phyloP scores from a whole-genome alignment of 2,113 vertebrate genomes.

The Mionectes macconnelli region DNA sequence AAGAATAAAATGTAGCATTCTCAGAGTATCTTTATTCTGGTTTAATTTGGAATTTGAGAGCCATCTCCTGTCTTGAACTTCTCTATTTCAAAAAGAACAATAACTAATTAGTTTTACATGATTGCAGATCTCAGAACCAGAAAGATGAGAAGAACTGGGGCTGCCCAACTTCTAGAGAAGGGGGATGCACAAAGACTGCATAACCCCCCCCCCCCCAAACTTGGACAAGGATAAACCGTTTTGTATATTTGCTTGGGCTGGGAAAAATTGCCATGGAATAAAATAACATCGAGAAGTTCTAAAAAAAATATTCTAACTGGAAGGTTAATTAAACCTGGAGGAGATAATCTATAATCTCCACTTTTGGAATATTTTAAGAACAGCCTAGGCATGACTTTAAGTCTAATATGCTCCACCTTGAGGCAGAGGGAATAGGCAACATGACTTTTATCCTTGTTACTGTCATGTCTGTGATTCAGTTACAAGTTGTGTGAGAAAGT shows the following conservation, averaged over 20 bases:
- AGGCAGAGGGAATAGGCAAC: accelerated
- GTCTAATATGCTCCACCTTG: background rate
- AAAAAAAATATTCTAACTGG: background rate
- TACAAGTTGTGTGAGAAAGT: background rate
- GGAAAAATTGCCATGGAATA: background rate
- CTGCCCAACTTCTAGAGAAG: background rate
- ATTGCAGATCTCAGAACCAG: background rate
- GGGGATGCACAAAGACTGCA: background rate
- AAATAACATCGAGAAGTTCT: background rate
- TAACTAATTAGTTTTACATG: background rate
- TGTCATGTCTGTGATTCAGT: background rate
- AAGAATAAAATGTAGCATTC: background rate
- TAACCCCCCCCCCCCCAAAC: accelerated
- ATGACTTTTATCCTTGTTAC: background rate
- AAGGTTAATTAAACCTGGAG: background rate
- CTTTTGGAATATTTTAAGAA: background rate
- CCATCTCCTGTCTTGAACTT: background rate
- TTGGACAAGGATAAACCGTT: background rate
- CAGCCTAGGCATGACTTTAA: background rate
- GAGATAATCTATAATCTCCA: background rate
- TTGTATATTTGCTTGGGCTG: background rate
- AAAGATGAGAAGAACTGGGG: background rate
- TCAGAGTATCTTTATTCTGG: background rate
- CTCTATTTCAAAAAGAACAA: background rate
- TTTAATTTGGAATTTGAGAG: background rate